Evolutionary conservation across 2,888 invertebrate genomes (phyloP).

Genomic region (Pammene aurita): DNA sequence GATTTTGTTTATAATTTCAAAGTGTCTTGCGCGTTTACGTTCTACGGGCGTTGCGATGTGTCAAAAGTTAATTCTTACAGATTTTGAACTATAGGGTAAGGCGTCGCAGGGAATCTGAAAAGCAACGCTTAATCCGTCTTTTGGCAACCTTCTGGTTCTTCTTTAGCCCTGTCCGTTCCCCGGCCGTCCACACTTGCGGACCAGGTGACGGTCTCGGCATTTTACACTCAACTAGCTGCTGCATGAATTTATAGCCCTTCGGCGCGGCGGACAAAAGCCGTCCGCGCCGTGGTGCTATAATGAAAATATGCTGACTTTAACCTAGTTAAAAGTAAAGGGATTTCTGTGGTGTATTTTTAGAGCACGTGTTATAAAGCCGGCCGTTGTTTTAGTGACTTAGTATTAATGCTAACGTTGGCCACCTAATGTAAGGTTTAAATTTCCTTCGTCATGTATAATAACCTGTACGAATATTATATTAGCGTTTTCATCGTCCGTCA

Average conservation of each 20-base stretch:
- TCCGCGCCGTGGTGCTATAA: constrained; percentile 30
- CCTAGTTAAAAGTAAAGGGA: constrained; percentile 28
- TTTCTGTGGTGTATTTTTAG: constrained; percentile 28
- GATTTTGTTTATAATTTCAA: no score
- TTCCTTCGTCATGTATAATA: not conserved
- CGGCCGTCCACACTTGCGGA: constrained; percentile 30
- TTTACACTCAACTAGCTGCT: constrained; percentile 45
- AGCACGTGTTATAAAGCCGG: constrained; percentile 11
- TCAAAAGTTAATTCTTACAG: no score
- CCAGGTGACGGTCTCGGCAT: constrained; percentile 42
- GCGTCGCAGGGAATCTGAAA: no score
- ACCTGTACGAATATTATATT: no score
- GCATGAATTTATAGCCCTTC: constrained; percentile 43
- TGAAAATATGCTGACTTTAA: constrained; percentile 39
- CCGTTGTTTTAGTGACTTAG: constrained; percentile 11
- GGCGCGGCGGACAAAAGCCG: constrained; percentile 40
- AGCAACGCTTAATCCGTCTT: not conserved
- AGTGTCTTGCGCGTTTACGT: no score
- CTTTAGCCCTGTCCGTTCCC: constrained; percentile 12
- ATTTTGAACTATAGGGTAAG: no score
- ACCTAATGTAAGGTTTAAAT: not conserved
- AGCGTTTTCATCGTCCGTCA: no score
- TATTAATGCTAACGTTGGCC: not conserved
- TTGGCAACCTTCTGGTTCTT: not conserved
- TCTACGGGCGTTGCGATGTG: no score